Conservation (phyloP, 1,140 invertebrate species). For the Marisa cornuarietis region DNA sequence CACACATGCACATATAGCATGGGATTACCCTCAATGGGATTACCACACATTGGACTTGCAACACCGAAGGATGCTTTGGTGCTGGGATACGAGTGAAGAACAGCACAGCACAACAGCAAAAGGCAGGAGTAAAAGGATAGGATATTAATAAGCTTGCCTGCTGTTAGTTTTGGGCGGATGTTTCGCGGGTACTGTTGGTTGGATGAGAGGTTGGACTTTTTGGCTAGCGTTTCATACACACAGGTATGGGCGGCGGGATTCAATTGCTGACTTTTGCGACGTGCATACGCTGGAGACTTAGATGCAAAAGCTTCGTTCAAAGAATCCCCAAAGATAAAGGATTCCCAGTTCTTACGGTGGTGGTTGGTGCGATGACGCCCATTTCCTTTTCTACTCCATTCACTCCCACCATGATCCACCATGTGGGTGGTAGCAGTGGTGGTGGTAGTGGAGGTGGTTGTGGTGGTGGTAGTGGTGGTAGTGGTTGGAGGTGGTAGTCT, state of each 20-base stretch:
- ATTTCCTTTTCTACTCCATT: slow-evolving; percentile 1
- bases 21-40: neutral
- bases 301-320: slow-evolving; percentile 19
- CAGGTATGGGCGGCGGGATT: slow-evolving; percentile 50
- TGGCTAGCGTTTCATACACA: slow-evolving; percentile 61
- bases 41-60: neutral
- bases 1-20: too few species aligned
- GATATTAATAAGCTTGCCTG: slow-evolving; percentile 50
- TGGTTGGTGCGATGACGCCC: slow-evolving; percentile 9
- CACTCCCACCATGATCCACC: neutral
- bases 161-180: slow-evolving; percentile 54
- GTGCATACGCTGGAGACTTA: slow-evolving; percentile 32
- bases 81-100: neutral
- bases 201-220: slow-evolving; percentile 59
- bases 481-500: slow-evolving; percentile 11
- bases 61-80: neutral
- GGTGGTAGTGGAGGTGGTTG: slow-evolving; percentile 22
- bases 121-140: slow-evolving; percentile 4
- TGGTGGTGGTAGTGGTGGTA: slow-evolving; percentile 22
- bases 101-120: slow-evolving; percentile 1
- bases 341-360: slow-evolving; percentile 31
- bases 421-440: slow-evolving; percentile 18
- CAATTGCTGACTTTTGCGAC: slow-evolving; percentile 25
- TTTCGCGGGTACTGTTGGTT: slow-evolving; percentile 54
- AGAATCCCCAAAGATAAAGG: slow-evolving; percentile 15